Evolutionary conservation across 2,797 vertebrate genomes (phyloP).

Genomic region (Poecilia velifera): DNA sequence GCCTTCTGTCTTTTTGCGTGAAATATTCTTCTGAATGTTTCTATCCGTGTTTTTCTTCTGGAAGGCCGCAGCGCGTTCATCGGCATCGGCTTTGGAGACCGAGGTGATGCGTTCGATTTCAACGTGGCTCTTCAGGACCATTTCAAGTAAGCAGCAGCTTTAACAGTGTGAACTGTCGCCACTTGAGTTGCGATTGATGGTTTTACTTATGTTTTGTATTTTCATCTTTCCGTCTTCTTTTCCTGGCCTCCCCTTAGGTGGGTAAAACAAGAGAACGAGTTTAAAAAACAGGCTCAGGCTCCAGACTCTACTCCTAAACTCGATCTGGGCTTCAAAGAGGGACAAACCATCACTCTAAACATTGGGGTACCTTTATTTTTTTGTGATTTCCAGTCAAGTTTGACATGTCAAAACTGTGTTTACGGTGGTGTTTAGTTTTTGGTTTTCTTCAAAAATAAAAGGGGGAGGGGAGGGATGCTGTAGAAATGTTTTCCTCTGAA

Average conservation of each 20-base stretch:
- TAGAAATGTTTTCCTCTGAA: neutral
- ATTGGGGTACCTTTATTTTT: slow-evolving; percentile 86
- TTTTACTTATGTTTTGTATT: neutral
- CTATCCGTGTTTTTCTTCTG: slow-evolving; percentile 19
- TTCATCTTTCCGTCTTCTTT: neutral
- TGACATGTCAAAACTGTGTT: neutral
- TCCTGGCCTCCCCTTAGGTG: slow-evolving; percentile 79
- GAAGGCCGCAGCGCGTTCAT: slow-evolving; percentile 96
- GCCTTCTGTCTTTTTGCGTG: neutral
- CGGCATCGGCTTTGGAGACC: slow-evolving; percentile 93
- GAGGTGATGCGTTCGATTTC: slow-evolving; percentile 97
- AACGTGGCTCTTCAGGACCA: slow-evolving; percentile 97
- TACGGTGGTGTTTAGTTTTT: neutral
- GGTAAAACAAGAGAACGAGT: slow-evolving; percentile 95
- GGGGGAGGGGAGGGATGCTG: neutral
- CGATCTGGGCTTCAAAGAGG: slow-evolving; percentile 98
- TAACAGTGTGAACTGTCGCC: neutral
- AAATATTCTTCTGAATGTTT: neutral
- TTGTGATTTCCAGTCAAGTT: neutral
- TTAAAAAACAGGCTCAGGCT: slow-evolving; percentile 90
- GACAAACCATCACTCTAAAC: slow-evolving; percentile 97
- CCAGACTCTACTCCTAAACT: slow-evolving; percentile 91
- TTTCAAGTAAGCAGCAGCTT: slow-evolving; percentile 86
- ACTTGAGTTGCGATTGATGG: neutral
- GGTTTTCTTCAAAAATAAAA: neutral